Base-by-base conservation (phyloP, 2,888 invertebrate species). In the Tupiocoris notatus region DNA sequence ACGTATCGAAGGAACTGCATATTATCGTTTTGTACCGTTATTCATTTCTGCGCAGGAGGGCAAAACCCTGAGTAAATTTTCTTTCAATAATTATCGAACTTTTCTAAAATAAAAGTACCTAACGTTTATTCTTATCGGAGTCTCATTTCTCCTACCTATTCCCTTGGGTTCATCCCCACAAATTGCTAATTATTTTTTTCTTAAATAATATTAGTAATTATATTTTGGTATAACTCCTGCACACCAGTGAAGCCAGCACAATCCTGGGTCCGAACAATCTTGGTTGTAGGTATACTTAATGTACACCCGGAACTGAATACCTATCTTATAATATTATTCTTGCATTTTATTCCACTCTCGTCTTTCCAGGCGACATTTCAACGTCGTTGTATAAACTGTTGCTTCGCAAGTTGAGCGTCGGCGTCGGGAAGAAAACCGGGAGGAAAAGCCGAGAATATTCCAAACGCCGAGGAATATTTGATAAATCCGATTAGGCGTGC, bases 401-500 rank as follows among this genome's bases (percentile, higher is more conserved):
- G 39, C 39, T 39, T 12, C 12, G 39, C 39, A 39, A 39, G 39
- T 39, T 39, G 39, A 12, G 39, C 39, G 39, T 12, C 39, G 39
- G 39, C 39, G 6, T 39, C 12, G 6, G 39, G 39, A 12, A 39
- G n/a, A n/a, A n/a, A n/a, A 39, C 3, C 39, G 39, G 39, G 12
- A 12, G 39, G 12, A 39, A 39, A 39, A 12, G 6, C 39, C 3
- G 20, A n/a, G 62, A 62, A 58, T 23, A 58, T 70, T 70, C 58
- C 23, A 59, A 23, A 70, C 70, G 58, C 58, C 70, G 58, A 70
- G 70, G 70, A 70, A 70, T 70, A 59, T 74, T 74, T 74, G 74
- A 74, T 74, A 74, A 74, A 74, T 74, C 74, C 64, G 74, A 74
- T 74, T 74, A 74, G 74, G 58, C 63, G 6, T 39, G 39, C 3